Conservation (phyloP, 2,797 vertebrate genomes). For the Melanotaenia parkinsoni region DNA sequence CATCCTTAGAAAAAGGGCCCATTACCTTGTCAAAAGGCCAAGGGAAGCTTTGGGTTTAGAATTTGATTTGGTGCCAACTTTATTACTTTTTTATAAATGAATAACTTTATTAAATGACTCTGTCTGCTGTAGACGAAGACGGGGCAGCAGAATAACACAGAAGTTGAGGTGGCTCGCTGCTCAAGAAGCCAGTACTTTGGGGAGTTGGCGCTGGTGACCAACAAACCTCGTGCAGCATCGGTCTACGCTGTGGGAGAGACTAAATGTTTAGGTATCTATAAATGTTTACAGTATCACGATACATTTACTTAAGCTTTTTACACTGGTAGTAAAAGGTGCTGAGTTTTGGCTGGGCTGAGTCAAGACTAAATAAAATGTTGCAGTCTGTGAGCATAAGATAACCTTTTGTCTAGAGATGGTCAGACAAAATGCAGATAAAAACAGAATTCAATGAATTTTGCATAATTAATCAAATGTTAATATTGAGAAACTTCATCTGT, state of each 20-base stretch:
- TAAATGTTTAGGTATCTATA: slow-evolving; percentile 89
- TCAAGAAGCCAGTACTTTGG: slow-evolving; percentile 94
- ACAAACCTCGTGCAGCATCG: slow-evolving; percentile 94
- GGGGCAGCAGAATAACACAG: slow-evolving; percentile 83
- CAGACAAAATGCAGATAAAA: background rate
- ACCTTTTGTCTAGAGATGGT: background rate
- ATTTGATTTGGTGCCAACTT: background rate
- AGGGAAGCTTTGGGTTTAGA: too few relatives aligned
- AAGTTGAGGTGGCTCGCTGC: slow-evolving; percentile 92
- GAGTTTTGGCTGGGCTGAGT: background rate
- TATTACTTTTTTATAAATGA: background rate
- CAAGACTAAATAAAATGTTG: background rate
- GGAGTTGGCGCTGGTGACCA: slow-evolving; percentile 95
- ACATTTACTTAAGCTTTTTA: background rate
- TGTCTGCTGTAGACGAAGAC: slow-evolving; percentile 72
- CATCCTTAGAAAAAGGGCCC: too few relatives aligned
- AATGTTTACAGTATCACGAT: background rate
- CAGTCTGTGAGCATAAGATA: too few relatives aligned
- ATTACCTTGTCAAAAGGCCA: too few relatives aligned
- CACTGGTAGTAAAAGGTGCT: background rate
- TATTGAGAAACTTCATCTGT: background rate
- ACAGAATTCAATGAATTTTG: background rate
- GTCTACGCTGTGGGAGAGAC: slow-evolving; percentile 93
- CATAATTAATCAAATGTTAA: background rate
- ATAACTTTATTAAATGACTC: background rate